Evolutionary conservation across 2,888 invertebrate species (phyloP), one percentile per base, ranked within the genome.

Genomic region (Epinotia bilunana): DNA sequence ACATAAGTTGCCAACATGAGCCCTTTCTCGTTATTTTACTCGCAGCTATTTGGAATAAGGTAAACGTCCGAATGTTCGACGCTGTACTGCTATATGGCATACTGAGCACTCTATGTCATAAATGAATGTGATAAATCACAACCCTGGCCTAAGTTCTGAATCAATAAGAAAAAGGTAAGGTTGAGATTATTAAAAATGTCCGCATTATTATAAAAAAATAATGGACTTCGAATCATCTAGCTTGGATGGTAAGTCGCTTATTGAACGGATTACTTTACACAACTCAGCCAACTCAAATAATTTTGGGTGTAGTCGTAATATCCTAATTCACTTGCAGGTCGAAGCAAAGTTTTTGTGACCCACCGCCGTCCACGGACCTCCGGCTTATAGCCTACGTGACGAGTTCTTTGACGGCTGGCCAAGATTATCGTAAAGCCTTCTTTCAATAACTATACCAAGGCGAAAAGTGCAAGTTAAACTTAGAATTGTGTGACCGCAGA

Each of bases 381-480:
- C 85, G 83, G 83, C 89, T 91, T 90, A 91, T 89, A 85, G 87
- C 86, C 81, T 88, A 91, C 91, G 90, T 91, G 91, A 90, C 85
- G 81, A 80, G 86, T 84, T 82, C 84, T 85, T 83, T 78, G 81
- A 83, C 81, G 80, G 62, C 67, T 28, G 60, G 53, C 23, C 49
- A 69, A 69, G 74, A 60, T 74, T 64, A 67, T 67, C 68, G 61
- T 67, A 72, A 72, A 61, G 62, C 60, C 58, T 20, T 39, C 69
- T 69, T n/a, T n/a, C n/a, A n/a, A n/a, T n/a, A n/a, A n/a, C n/a
- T n/a, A n/a, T n/a, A n/a, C n/a, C n/a, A n/a, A n/a, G n/a, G n/a
- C n/a, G n/a, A n/a, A n/a, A n/a, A n/a, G 55, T 33, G 68, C 53
- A 28, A 53, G 65, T 65, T 28, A 65, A 65, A 65, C 43, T 68